phyloP scores from a whole-genome alignment of 2,888 invertebrate genomes.

The Euplagia quadripunctaria region DNA sequence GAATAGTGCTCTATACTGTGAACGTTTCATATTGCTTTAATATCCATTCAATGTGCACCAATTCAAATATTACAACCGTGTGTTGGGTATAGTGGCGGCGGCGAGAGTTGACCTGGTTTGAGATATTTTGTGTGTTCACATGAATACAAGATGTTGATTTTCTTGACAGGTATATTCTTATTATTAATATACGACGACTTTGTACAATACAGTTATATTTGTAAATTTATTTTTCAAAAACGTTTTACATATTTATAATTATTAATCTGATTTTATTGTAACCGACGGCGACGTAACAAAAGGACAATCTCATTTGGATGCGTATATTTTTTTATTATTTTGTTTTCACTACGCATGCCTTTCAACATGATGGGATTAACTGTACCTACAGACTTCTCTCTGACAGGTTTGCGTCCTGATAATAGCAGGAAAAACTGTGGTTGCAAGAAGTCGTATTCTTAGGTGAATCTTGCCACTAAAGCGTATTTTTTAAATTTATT shows the following conservation, averaged over 20 bases:
- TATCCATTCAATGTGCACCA: slow-evolving; percentile 33
- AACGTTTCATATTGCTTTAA: slow-evolving; percentile 26
- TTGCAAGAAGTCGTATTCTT: slow-evolving; percentile 18
- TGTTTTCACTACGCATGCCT: background rate
- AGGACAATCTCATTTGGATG: background rate
- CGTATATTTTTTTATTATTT: background rate
- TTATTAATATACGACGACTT: slow-evolving; percentile 4
- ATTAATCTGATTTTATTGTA: slow-evolving; percentile 5
- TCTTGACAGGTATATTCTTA: slow-evolving; percentile 34
- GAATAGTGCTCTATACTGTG: slow-evolving; percentile 27
- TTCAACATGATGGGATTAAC: slow-evolving; percentile 48
- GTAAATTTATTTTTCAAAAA: background rate
- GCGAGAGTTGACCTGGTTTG: slow-evolving; percentile 45
- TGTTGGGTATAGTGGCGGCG: slow-evolving; percentile 28
- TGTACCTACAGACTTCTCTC: slow-evolving; percentile 55
- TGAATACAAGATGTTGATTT: slow-evolving; percentile 37
- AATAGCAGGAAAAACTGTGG: slow-evolving; percentile 47
- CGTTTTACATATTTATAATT: background rate
- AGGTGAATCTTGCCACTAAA: too few species aligned
- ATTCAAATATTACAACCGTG: slow-evolving; percentile 33
- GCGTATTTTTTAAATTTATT: too few species aligned
- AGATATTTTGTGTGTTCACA: slow-evolving; percentile 37
- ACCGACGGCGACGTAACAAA: background rate
- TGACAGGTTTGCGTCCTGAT: slow-evolving; percentile 65
- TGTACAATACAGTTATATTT: background rate